A percentile compares a stretch with the other conserved stretches of the same genome.
Evolutionary conservation across 2,797 vertebrate species (phyloP).

Genomic region (Alectoris magna): DNA sequence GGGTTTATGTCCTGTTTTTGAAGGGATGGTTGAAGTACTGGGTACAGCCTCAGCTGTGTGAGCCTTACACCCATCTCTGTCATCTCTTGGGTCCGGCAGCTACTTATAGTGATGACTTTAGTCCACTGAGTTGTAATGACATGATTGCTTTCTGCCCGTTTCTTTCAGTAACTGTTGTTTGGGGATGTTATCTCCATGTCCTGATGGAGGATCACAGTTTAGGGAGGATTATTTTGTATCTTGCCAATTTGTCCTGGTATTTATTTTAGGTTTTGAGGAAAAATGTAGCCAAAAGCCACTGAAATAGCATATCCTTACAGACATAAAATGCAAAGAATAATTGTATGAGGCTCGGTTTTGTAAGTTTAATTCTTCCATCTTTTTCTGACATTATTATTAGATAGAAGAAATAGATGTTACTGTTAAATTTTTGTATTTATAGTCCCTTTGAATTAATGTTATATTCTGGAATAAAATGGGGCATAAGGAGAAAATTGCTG

Average conservation of each 20-base stretch:
- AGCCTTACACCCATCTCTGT: not conserved
- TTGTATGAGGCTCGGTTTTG: not conserved
- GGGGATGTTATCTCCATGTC: not conserved
- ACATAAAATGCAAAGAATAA: not conserved
- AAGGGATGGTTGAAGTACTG: not conserved
- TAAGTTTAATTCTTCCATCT: not conserved
- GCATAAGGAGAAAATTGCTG: not conserved
- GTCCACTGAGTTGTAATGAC: not conserved
- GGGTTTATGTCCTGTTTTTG: not conserved
- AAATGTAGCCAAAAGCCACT: not conserved
- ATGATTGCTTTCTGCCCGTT: not conserved
- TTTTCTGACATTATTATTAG: not conserved
- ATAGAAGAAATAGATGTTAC: not conserved
- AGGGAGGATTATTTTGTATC: not conserved
- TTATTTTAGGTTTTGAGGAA: not conserved
- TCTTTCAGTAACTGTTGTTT: constrained; percentile 9
- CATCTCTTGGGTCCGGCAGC: not conserved
- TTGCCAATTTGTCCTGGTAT: not conserved
- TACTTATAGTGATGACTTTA: not conserved
- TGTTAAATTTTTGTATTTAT: not conserved
- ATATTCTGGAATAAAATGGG: not conserved
- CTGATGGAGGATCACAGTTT: not conserved
- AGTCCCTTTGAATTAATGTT: not conserved
- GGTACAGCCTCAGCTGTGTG: not conserved
- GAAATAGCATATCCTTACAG: not conserved